phyloP scores from a whole-genome alignment of 2,797 vertebrate species.

The Lophotriccus pileatus region DNA sequence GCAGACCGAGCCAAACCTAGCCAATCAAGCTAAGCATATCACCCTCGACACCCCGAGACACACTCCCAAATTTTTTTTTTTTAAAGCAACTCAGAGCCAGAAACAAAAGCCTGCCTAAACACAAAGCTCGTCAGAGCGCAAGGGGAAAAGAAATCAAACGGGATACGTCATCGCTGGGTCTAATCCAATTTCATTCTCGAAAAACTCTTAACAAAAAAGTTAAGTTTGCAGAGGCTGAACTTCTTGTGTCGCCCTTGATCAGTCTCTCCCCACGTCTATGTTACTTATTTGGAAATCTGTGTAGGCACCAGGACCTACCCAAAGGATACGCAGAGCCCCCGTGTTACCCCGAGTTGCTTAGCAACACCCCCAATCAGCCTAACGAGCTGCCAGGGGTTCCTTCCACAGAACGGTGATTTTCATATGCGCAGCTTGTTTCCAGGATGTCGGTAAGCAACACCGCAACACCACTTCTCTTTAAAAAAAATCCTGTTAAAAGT shows the following conservation, averaged over 20 bases:
- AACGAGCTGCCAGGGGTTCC: neutral
- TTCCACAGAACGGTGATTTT: neutral
- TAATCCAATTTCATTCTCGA: constrained; percentile 36
- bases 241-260: neutral
- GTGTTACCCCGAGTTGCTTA: neutral
- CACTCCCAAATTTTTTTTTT: constrained; percentile 36
- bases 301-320: neutral
- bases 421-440: accelerated
- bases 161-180: constrained; percentile 54
- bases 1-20: constrained; percentile 33
- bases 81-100: constrained; percentile 49
- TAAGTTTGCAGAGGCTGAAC: neutral
- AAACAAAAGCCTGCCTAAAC: constrained; percentile 59
- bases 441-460: neutral
- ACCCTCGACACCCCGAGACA: constrained; percentile 52
- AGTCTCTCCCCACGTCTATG: neutral
- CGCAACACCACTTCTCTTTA: neutral
- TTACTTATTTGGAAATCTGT: neutral
- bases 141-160: constrained; percentile 62
- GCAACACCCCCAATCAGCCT: constrained; percentile 34
- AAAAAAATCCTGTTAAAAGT: neutral
- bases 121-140: constrained; percentile 7
- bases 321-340: neutral
- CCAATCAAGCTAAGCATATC: constrained; percentile 46
- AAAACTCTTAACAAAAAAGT: neutral